Evolutionary conservation across 53 echinoderm and acorn worm genomes (phyloP).

Genomic region (Glandiceps talaboti): DNA sequence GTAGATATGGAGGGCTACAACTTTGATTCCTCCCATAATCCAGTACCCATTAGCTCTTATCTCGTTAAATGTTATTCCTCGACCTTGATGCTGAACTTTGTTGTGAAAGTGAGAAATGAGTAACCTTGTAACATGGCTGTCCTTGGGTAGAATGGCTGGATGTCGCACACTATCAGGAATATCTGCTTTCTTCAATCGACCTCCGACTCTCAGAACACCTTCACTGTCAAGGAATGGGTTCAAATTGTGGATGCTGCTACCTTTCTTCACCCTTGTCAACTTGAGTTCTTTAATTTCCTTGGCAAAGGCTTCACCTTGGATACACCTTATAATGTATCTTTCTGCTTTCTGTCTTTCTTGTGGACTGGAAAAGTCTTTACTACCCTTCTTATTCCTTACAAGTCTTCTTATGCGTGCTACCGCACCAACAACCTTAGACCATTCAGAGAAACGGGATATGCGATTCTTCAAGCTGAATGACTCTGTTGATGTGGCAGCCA

Average conservation of each 20-base stretch:
- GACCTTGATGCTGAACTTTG: too few species aligned
- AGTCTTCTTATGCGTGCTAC: neutral
- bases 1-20: too few species aligned
- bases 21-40: too few species aligned
- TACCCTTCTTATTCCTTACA: neutral
- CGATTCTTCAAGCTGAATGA: neutral
- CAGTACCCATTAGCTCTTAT: too few species aligned
- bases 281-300: too few species aligned
- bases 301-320: too few species aligned
- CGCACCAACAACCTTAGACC: neutral
- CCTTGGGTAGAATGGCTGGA: slow-evolving; percentile 25
- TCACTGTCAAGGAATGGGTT: slow-evolving; percentile 33
- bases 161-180: slow-evolving; percentile 21
- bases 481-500: neutral
- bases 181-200: slow-evolving; percentile 17
- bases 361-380: neutral
- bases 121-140: too few species aligned
- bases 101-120: too few species aligned
- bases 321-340: too few species aligned
- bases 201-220: slow-evolving; percentile 31
- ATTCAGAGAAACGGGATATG: neutral
- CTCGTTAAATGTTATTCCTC: too few species aligned
- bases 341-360: neutral
- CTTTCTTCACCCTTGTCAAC: too few species aligned
- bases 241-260: too few species aligned